Evolutionary conservation across 2,113 vertebrate genomes (phyloP).

Genomic region (Menura novaehollandiae): DNA sequence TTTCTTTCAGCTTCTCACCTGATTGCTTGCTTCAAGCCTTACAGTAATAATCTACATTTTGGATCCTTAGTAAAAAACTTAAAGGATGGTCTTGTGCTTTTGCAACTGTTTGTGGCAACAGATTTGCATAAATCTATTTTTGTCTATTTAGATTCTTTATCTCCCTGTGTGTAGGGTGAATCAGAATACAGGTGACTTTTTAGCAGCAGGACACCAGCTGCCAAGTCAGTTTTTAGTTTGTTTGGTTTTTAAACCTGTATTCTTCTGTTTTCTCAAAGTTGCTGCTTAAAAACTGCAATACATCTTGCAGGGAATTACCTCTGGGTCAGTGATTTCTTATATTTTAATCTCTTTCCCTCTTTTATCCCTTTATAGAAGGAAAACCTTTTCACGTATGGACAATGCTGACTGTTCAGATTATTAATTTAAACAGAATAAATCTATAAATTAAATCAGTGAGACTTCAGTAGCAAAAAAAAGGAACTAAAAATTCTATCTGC

Average conservation of each 20-base stretch:
- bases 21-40: neutral
- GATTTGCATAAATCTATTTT: neutral
- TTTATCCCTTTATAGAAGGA: neutral
- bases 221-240: neutral
- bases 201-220: neutral
- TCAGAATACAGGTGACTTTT: neutral
- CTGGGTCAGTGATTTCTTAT: neutral
- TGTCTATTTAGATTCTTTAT: neutral
- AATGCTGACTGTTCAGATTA: neutral
- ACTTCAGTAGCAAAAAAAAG: neutral
- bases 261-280: neutral
- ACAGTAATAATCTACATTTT: neutral
- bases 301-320: neutral
- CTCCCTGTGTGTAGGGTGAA: neutral
- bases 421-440: neutral
- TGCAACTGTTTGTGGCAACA: neutral
- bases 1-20: neutral
- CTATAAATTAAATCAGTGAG: neutral
- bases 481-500: neutral
- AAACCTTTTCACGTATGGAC: neutral
- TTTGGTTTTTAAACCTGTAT: neutral
- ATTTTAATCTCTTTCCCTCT: neutral
- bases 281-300: neutral
- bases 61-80: neutral
- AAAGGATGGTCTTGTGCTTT: neutral